Conservation (phyloP, 2,888 invertebrate species). For the Diploptera punctata region DNA sequence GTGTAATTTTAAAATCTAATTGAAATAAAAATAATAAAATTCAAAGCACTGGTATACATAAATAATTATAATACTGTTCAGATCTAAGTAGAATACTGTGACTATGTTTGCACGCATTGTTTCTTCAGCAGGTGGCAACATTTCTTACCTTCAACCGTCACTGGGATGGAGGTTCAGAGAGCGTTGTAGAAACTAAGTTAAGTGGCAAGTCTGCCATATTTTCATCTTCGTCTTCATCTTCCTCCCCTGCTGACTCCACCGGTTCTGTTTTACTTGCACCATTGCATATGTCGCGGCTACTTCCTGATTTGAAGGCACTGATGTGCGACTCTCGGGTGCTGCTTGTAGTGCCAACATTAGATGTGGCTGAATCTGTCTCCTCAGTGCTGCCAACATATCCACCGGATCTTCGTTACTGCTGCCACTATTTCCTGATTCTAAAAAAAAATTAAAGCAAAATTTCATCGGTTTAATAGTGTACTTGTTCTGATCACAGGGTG, state of each 20-base stretch:
- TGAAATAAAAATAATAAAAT: not conserved
- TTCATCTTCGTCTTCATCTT: constrained; percentile 53
- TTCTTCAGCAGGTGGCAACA: not conserved
- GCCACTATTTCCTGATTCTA: constrained; percentile 47
- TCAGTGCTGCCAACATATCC: constrained; percentile 72
- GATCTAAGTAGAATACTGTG: too few species aligned
- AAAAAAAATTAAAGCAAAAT: not conserved
- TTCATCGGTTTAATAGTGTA: too few species aligned
- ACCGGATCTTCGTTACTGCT: constrained; percentile 61
- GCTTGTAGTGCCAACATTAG: constrained; percentile 68
- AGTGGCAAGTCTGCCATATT: constrained; percentile 66
- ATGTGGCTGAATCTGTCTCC: constrained; percentile 74
- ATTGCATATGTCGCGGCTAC: constrained; percentile 5
- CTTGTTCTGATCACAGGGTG: too few species aligned
- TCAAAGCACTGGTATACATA: too few species aligned
- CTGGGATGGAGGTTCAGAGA: constrained; percentile 30
- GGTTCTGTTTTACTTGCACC: constrained; percentile 50
- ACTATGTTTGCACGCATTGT: too few species aligned
- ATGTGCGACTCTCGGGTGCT: constrained; percentile 45
- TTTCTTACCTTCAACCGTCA: constrained; percentile 24
- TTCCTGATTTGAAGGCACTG: constrained; percentile 45
- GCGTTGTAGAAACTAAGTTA: constrained; percentile 68
- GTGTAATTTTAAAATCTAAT: too few species aligned
- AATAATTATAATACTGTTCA: too few species aligned
- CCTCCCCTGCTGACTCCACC: constrained; percentile 49